Evolutionary conservation across 2,888 invertebrate genomes (phyloP).

Genomic region (Pelosia muscerda): DNA sequence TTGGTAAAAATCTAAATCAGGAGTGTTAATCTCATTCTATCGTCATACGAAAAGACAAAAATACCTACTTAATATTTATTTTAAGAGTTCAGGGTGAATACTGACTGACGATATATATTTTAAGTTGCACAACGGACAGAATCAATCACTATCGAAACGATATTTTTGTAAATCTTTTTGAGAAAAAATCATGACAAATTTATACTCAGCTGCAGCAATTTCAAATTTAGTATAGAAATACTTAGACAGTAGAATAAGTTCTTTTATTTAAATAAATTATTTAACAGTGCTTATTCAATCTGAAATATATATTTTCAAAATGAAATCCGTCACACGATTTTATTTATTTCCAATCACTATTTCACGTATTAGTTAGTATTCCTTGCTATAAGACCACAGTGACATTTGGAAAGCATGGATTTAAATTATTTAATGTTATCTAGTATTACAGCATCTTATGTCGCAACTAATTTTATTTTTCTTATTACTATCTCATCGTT

Average conservation of each 20-base stretch:
- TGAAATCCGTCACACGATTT: neutral
- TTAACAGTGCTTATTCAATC: neutral
- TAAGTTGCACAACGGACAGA: conserved; percentile 18
- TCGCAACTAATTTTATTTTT: neutral
- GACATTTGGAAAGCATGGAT: neutral
- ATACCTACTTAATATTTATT: conserved; percentile 3
- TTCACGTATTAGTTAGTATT: neutral
- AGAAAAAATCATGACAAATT: conserved; percentile 21
- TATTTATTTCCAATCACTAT: neutral
- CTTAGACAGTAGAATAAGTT: conserved; percentile 29
- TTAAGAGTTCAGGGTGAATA: conserved; percentile 14
- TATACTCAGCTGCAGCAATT: conserved; percentile 43
- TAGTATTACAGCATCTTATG: too few species aligned
- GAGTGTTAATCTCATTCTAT: neutral
- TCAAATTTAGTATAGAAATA: conserved; percentile 23
- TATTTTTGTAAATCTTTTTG: conserved; percentile 16
- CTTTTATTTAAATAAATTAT: neutral
- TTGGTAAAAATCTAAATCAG: neutral
- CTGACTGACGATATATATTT: conserved; percentile 18
- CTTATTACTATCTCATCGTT: neutral
- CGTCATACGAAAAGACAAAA: neutral
- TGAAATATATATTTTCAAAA: neutral
- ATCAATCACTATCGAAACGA: conserved; percentile 19
- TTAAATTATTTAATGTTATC: too few species aligned
- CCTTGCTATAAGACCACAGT: too few species aligned